These are phyloP conservation scores for Pangasius sanitwongsei DNA, from an alignment of 2,797 vertebrate genomes.

Conservation along the genomic window DNA sequence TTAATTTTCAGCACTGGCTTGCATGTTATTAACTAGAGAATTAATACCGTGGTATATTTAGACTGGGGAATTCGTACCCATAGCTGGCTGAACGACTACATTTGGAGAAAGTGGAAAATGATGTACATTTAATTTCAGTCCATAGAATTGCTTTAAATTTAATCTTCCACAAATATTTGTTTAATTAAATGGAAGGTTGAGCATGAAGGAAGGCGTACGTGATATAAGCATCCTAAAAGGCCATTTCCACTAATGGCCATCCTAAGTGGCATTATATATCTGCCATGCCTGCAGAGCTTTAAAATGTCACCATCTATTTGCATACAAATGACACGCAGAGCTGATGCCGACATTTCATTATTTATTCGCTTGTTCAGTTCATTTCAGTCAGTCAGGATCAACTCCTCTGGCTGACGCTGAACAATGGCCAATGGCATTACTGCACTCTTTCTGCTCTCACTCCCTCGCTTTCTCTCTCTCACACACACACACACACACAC, in stretches of 20 bases:
- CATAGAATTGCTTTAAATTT: not conserved
- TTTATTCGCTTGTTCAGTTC: slow-evolving; percentile 46
- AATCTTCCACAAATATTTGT: slow-evolving; percentile 7
- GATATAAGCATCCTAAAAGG: slow-evolving; percentile 40
- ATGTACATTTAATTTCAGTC: not conserved
- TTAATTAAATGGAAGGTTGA: slow-evolving; percentile 15
- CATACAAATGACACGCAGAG: slow-evolving; percentile 66
- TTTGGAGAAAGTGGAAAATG: not conserved
- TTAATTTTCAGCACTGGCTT: not conserved
- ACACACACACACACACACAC: not conserved
- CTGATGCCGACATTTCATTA: slow-evolving; percentile 37
- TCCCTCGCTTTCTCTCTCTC: not conserved
- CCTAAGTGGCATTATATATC: slow-evolving; percentile 63
- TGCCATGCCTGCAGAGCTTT: slow-evolving; percentile 60
- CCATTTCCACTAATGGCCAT: slow-evolving; percentile 57
- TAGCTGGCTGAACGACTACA: not conserved
- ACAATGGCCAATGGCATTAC: slow-evolving; percentile 39
- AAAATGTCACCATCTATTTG: slow-evolving; percentile 70
- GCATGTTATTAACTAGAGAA: not conserved
- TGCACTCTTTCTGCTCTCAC: not conserved
- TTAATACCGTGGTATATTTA: not conserved
- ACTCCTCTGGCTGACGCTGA: slow-evolving; percentile 40
- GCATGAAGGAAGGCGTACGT: slow-evolving; percentile 13
- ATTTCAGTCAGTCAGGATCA: slow-evolving; percentile 50
- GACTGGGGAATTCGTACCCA: not conserved